Evolutionary conservation across 2,797 vertebrate species (phyloP).

Genomic region (Taeniopygia guttata): DNA sequence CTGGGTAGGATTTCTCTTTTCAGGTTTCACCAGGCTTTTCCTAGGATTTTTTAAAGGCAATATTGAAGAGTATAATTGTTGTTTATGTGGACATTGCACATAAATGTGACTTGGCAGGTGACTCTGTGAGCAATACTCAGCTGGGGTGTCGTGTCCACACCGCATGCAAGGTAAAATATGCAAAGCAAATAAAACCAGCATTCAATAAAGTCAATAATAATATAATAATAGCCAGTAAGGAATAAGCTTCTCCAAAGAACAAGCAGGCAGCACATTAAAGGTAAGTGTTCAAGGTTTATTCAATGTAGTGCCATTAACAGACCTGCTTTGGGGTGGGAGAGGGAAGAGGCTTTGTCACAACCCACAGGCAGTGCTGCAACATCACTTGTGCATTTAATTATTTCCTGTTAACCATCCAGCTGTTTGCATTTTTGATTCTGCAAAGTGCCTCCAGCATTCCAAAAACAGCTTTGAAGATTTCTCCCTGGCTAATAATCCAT

Average conservation of each 20-base stretch:
- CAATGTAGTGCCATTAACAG: not conserved
- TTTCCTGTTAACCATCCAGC: not conserved
- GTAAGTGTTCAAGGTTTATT: not conserved
- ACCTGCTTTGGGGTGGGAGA: not conserved
- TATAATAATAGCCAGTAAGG: not conserved
- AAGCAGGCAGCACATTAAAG: not conserved
- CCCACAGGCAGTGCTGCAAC: not conserved
- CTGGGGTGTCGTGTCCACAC: not conserved
- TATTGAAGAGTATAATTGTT: not conserved
- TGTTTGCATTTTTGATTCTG: conserved; percentile 15
- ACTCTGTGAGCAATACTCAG: not conserved
- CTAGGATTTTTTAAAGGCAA: too few relatives aligned
- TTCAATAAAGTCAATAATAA: not conserved
- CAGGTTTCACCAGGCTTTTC: not conserved
- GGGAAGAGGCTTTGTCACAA: not conserved
- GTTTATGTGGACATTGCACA: not conserved
- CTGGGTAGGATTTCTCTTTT: not conserved
- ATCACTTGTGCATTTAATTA: conserved; percentile 13
- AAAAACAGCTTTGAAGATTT: conserved; percentile 14
- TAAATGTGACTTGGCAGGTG: not conserved
- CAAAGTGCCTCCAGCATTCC: not conserved
- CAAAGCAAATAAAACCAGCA: not conserved
- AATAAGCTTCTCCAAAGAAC: not conserved
- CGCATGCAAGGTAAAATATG: not conserved
- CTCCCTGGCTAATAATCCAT: conserved; percentile 9